Conservation (phyloP, 2,113 vertebrate genomes). For the Nothoprocta pentlandii region DNA sequence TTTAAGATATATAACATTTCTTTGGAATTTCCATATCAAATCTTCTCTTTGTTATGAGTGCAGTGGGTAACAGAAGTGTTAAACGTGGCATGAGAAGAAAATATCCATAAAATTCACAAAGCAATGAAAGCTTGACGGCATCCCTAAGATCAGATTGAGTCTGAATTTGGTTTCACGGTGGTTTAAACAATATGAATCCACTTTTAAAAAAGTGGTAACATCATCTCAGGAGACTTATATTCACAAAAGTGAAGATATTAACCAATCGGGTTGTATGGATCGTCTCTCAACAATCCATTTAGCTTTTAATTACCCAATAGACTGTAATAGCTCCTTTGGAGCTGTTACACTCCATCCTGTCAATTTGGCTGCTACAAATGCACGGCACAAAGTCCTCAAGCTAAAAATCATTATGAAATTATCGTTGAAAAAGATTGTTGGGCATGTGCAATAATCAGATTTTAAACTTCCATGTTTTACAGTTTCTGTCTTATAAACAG, state of each 20-base stretch:
- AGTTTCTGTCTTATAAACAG: conserved; percentile 61
- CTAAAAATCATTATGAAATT: conserved; percentile 72
- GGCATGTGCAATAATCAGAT: conserved; percentile 15
- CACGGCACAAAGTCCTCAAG: conserved; percentile 60
- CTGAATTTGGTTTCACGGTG: not conserved
- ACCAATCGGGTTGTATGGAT: conserved; percentile 52
- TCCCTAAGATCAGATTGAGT: not conserved
- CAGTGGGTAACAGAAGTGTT: not conserved
- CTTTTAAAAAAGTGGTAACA: conserved; percentile 11
- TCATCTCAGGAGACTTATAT: conserved; percentile 58
- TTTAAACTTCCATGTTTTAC: conserved; percentile 38
- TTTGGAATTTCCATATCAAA: not conserved
- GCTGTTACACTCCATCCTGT: conserved; percentile 61
- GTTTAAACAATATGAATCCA: conserved; percentile 30
- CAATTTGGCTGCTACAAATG: conserved; percentile 63
- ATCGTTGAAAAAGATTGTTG: conserved; percentile 60
- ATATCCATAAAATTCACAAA: not conserved
- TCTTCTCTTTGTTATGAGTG: not conserved
- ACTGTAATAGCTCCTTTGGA: conserved; percentile 71
- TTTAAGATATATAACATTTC: not conserved
- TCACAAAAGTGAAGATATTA: conserved; percentile 60
- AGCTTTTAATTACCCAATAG: conserved; percentile 76
- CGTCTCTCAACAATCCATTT: conserved; percentile 71
- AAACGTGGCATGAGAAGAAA: not conserved
- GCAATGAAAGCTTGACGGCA: not conserved